Conservation (phyloP, 2,888 invertebrate species). For the Pseudanteris insignis region DNA sequence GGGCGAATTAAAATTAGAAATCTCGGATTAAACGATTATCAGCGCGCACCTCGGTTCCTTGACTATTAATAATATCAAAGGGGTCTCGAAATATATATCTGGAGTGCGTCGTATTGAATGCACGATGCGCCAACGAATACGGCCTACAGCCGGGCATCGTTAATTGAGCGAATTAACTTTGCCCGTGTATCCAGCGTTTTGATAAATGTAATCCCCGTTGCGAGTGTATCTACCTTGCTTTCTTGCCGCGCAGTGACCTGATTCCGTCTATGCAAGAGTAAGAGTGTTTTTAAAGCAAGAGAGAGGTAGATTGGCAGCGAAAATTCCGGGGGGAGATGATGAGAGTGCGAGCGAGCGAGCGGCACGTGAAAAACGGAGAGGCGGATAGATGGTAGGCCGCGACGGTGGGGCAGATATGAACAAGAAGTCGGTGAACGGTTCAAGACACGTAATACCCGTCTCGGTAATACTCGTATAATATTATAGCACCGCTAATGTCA, state of each 20-base stretch:
- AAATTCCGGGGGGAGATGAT: slow-evolving; percentile 46
- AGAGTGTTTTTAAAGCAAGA: slow-evolving; percentile 59
- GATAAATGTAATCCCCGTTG: slow-evolving; percentile 62
- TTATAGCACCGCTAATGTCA: slow-evolving; percentile 66
- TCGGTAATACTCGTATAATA: slow-evolving; percentile 64
- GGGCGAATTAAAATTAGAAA: background rate
- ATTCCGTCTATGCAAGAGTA: slow-evolving; percentile 63
- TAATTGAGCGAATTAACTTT: slow-evolving; percentile 35
- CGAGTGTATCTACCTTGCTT: slow-evolving; percentile 61
- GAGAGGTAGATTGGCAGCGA: slow-evolving; percentile 50
- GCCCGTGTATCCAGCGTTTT: slow-evolving; percentile 49
- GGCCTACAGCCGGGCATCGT: slow-evolving; percentile 21
- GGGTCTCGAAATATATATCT: slow-evolving; percentile 9
- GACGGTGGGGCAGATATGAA: slow-evolving; percentile 47
- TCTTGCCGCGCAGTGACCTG: slow-evolving; percentile 66
- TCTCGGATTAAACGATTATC: background rate
- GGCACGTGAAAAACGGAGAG: slow-evolving; percentile 33
- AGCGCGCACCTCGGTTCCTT: no score
- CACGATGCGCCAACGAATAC: slow-evolving; percentile 8
- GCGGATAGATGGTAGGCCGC: slow-evolving; percentile 35
- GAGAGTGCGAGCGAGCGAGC: slow-evolving; percentile 41
- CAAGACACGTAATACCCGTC: slow-evolving; percentile 65
- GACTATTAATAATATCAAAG: slow-evolving; percentile 1
- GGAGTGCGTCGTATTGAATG: slow-evolving; percentile 1
- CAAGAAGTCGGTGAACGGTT: slow-evolving; percentile 51